Base-by-base conservation (phyloP, 1,140 invertebrate genomes). In the Ditylenchus dipsaci region DNA sequence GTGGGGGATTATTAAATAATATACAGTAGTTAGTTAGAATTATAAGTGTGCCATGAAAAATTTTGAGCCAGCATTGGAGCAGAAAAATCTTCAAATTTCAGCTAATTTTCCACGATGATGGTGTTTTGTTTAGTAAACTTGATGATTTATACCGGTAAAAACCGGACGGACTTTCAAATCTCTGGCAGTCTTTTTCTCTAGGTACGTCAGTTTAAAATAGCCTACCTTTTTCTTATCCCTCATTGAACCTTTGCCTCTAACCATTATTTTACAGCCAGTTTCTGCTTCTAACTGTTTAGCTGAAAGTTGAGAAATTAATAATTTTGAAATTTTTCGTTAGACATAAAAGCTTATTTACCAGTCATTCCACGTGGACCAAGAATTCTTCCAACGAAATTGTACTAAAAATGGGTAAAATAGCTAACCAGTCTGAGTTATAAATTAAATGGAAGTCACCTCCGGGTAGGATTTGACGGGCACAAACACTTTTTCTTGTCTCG, bases 221-320 rank as follows among this genome's bases (percentile, higher is more conserved):
- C 19, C 11, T 38, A 97, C 95, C 91, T 97, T 98, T 86, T 95
- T 94, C 87, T 97, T 97, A 84, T 98, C 95, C 84, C 95, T 88
- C 94, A 98, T 97, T 56, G 95, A 97, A 19, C 95, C 95, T 86
- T 95, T 93, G 79, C 95, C 95, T 86, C 96, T 88, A 69, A 99
- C 93, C 95, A 99, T 98, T 78, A 99, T 97, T 89, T 98, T 98
- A 86, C 96, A 99, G 78, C 95, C 94, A 79, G 95, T 98, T 88
- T 97, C 95, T 86, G 97, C 92, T 87, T 99, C 96, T 81, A 99
- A 86, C 86, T 98, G 94, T 86, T 99, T 98, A 23, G 95, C 95
- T 53, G 23, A 53, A 53, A 38, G 3, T 38, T 11, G 11, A 38
- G 33, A 38, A 38, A 38, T 5, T 3, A 7, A 7, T 53, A 7